Evolutionary conservation across 1,140 invertebrate species (phyloP).

Genomic region (Whitmania pigra): DNA sequence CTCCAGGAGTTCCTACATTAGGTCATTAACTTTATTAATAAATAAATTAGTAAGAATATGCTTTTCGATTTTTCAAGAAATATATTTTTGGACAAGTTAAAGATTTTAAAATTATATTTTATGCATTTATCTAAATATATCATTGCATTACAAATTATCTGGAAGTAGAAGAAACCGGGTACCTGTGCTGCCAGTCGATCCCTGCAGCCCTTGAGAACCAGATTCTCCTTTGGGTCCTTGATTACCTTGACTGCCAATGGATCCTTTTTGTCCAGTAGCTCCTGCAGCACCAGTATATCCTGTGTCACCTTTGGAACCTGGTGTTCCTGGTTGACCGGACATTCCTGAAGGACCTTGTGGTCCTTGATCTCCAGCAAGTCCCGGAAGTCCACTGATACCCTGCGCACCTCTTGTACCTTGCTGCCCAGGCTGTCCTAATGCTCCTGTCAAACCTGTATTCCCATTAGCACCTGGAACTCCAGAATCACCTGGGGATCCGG

Average conservation of each 20-base stretch:
- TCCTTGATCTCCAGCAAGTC: conserved; percentile 15
- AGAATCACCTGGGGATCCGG: conserved; percentile 11
- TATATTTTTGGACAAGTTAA: too few relatives aligned
- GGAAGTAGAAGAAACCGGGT: neutral
- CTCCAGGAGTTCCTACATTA: conserved; percentile 3
- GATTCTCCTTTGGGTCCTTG: conserved; percentile 6
- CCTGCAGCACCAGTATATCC: conserved; percentile 10
- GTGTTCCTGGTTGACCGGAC: conserved; percentile 7
- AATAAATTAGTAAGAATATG: too few relatives aligned
- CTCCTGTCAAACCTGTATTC: conserved; percentile 21
- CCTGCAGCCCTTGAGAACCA: conserved; percentile 17
- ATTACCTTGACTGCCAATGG: conserved; percentile 3
- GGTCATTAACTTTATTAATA: too few relatives aligned
- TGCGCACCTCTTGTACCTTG: conserved; percentile 25
- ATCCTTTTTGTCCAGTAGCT: conserved; percentile 20
- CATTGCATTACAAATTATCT: neutral
- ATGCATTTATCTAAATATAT: neutral
- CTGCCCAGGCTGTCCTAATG: conserved; percentile 19
- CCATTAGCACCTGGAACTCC: conserved; percentile 22
- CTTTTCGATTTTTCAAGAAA: too few relatives aligned
- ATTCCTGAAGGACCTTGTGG: conserved; percentile 1
- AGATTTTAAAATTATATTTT: too few relatives aligned
- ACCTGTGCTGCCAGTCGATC: conserved; percentile 16
- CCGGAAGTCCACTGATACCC: conserved; percentile 25
- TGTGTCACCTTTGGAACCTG: conserved; percentile 15